A percentile compares a stretch with the other conserved stretches of the same genome.
These are phyloP conservation scores for Fistularia commersonii DNA, from an alignment of 2,797 vertebrate genomes.

Conservation along the genomic window DNA sequence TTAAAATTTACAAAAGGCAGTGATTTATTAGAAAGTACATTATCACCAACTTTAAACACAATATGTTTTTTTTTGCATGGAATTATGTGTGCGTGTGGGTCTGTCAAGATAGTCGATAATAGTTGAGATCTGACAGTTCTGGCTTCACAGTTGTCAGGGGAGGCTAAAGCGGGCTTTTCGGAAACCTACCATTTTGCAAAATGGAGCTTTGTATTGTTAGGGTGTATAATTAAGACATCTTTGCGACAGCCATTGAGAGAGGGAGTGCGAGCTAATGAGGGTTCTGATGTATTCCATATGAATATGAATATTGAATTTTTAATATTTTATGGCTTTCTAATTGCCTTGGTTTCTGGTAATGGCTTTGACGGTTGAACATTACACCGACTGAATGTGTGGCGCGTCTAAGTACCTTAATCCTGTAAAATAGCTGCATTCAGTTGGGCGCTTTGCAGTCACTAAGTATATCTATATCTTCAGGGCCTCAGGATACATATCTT, in stretches of 20 bases:
- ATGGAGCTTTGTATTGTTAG: constrained; percentile 69
- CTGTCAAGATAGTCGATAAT: constrained; percentile 22
- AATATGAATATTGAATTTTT: constrained; percentile 71
- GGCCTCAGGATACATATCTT: constrained; percentile 40
- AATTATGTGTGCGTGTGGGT: constrained; percentile 25
- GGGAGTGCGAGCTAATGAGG: constrained; percentile 64
- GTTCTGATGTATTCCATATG: constrained; percentile 71
- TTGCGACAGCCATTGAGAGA: constrained; percentile 66
- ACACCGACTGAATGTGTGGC: constrained; percentile 46
- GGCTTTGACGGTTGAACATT: constrained; percentile 59
- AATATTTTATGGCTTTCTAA: constrained; percentile 75
- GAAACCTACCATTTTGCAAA: constrained; percentile 63
- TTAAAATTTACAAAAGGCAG: constrained; percentile 29
- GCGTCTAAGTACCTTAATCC: constrained; percentile 37
- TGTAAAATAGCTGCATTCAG: constrained; percentile 28
- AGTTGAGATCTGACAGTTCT: constrained; percentile 35
- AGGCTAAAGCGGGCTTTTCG: constrained; percentile 45
- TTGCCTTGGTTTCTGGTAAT: constrained; percentile 67
- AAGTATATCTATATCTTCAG: constrained; percentile 39
- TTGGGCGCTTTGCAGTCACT: constrained; percentile 28
- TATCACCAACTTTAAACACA: constrained; percentile 43
- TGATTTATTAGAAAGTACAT: constrained; percentile 34
- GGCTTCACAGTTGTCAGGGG: constrained; percentile 38
- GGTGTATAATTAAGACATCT: constrained; percentile 72
- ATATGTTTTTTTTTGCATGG: constrained; percentile 27